Evolutionary conservation across 2,113 vertebrate species (phyloP).

Genomic region (Cephalopholis sonnerati): DNA sequence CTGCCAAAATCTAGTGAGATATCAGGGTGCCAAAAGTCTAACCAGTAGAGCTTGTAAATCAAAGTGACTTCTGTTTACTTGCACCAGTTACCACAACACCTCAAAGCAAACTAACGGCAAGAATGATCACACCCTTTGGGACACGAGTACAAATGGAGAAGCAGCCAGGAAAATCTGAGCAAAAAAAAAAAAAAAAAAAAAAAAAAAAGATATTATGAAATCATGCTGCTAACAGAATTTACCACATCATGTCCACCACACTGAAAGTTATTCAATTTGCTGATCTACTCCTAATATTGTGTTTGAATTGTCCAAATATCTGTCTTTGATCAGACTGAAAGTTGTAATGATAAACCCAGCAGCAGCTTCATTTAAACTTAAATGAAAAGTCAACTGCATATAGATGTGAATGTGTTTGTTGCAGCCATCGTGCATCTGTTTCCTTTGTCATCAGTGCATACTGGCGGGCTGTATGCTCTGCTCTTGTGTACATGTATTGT

Average conservation of each 20-base stretch:
- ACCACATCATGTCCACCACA: not conserved
- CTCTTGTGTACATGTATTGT: conserved; percentile 26
- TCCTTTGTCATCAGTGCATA: conserved; percentile 28
- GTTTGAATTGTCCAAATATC: not conserved
- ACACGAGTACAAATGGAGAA: not conserved
- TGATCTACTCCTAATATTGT: not conserved
- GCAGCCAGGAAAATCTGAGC: not conserved
- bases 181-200: no score
- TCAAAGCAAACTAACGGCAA: not conserved
- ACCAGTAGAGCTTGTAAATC: not conserved
- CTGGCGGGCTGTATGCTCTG: conserved; percentile 7
- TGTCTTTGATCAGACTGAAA: not conserved
- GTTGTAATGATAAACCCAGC: not conserved
- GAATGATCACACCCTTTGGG: not conserved
- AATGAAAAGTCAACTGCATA: not conserved
- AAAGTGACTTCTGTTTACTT: not conserved
- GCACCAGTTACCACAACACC: not conserved
- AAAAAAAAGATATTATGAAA: no score
- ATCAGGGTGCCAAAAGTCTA: not conserved
- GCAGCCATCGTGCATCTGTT: not conserved
- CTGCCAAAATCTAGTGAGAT: not conserved
- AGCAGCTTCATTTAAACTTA: not conserved
- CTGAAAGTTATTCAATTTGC: not conserved
- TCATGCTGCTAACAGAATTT: not conserved
- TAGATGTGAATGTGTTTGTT: not conserved